Base-by-base conservation (phyloP, 2,797 vertebrate species). In the Ambastaia sidthimunki region DNA sequence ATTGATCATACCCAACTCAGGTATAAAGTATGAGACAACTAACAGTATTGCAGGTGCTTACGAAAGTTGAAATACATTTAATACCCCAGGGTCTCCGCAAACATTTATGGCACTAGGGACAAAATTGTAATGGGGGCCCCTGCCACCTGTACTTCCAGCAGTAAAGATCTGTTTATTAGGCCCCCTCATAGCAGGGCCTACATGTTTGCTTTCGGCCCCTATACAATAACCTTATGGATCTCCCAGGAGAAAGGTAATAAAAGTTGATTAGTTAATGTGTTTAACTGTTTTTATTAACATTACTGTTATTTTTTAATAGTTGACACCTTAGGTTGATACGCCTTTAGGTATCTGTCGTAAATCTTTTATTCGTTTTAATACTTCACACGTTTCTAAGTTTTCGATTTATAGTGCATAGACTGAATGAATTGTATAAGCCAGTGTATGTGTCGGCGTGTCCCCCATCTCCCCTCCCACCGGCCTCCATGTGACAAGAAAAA, bases 401-500 rank as follows among this genome's bases (percentile, higher is more conserved):
- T 37, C 41, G 18, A 73, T 31, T 74, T 34, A 47, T 25, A 23
- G 57, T 60, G 44, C 41, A 44, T 68, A 75, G 47, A 78, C 18
- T 2, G 34, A 81, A n/a, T 73, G 60, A 52, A 19, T 55, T 41
- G 54, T 34, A 28, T 74, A 16, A 21, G 47, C 41, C 73, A 15
- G 23, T 28, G 81, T 37, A 78, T 79, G 76, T 57, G 41, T 80
- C 57, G 34, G 80, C 52, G 19, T 75, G 57, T 79, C 44, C 12
- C n/a, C 57, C 57, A 11, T 59, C 47, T 41, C 63, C 66, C 71
- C 16, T 59, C 31, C 65, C 68, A 80, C 80, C 83, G 90, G n/a
- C 62, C 71, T 75, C 82, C 91, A 90, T 91, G 91, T 93, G 91
- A 92, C 90, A 89, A 82, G 72, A 84, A 82, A 68, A 82, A 69